phyloP scores from a whole-genome alignment of 2,888 invertebrate species.

The Pyrochroa serraticornis region DNA sequence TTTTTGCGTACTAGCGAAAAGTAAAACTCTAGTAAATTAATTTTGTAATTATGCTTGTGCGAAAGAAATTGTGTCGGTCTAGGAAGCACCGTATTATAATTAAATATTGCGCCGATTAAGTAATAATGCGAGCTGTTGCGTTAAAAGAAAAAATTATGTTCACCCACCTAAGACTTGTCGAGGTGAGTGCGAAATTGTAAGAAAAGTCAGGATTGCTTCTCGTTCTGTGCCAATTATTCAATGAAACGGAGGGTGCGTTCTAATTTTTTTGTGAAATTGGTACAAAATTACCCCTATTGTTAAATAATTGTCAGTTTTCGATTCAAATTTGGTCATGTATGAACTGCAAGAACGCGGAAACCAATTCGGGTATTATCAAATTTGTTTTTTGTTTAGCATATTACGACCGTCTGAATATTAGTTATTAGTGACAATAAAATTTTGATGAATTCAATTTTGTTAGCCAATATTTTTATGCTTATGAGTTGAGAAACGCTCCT shows the following conservation, averaged over 20 bases:
- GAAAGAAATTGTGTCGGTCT: constrained; percentile 21
- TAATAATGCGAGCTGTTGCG: constrained; percentile 18
- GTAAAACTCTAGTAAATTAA: too few relatives aligned
- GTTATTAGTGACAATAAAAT: not conserved
- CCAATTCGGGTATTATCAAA: not conserved
- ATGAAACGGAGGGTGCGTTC: not conserved
- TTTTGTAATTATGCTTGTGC: constrained; percentile 14
- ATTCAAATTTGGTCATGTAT: not conserved
- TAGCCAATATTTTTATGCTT: not conserved
- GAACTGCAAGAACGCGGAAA: not conserved
- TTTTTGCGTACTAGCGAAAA: too few relatives aligned
- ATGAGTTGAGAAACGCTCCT: not conserved
- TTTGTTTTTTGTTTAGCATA: not conserved
- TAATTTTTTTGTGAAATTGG: constrained; percentile 9
- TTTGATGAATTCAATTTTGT: not conserved
- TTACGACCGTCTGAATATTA: not conserved
- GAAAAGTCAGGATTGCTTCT: too few relatives aligned
- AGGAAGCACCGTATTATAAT: constrained; percentile 25
- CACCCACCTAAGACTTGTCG: not conserved
- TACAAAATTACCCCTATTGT: not conserved
- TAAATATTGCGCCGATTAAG: constrained; percentile 15
- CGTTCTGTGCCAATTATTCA: too few relatives aligned
- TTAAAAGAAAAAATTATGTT: constrained; percentile 18
- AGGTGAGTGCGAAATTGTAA: too few relatives aligned
- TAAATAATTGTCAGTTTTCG: too few relatives aligned